Evolutionary conservation across 2,888 invertebrate genomes (phyloP).

Genomic region (Neoascia interrupta): DNA sequence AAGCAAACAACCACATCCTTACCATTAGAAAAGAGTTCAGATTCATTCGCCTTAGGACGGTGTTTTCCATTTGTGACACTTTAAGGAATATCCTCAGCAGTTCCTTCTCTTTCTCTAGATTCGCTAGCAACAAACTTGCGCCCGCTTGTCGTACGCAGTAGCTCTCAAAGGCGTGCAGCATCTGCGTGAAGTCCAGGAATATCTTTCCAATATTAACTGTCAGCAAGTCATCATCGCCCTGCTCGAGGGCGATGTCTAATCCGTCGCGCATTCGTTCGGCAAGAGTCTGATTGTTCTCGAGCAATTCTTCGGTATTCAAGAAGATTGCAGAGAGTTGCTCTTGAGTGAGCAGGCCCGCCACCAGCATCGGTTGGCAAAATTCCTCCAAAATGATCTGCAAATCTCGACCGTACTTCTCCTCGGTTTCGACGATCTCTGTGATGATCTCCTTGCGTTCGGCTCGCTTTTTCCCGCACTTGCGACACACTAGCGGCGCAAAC

Average conservation of each 20-base stretch:
- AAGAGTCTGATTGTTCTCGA: conserved; percentile 92
- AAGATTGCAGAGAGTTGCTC: conserved; percentile 96
- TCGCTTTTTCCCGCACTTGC: conserved; percentile 92
- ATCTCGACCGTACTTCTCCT: conserved; percentile 96
- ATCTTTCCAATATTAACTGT: conserved; percentile 95
- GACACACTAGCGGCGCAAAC: conserved; percentile 90
- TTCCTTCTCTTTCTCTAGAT: conserved; percentile 96
- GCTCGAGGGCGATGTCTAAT: conserved; percentile 90
- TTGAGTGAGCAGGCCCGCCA: conserved; percentile 93
- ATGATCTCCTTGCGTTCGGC: conserved; percentile 96
- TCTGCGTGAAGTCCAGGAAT: conserved; percentile 93
- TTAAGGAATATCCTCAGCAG: conserved; percentile 94
- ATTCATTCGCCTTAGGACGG: conserved; percentile 95
- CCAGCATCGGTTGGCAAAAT: conserved; percentile 95
- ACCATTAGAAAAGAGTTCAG: conserved; percentile 99
- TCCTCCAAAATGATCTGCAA: conserved; percentile 95
- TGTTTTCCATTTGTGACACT: conserved; percentile 98
- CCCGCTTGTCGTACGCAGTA: conserved; percentile 96
- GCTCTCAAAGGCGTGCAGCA: conserved; percentile 96
- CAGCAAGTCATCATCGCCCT: conserved; percentile 90
- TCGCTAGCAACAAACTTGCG: conserved; percentile 92
- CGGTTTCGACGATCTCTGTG: conserved; percentile 96
- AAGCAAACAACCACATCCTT: conserved; percentile 73
- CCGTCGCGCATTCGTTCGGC: conserved; percentile 92
- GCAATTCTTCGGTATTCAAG: conserved; percentile 94